Conservation (phyloP, 2,797 vertebrate species). For the Australoheros facetus region DNA sequence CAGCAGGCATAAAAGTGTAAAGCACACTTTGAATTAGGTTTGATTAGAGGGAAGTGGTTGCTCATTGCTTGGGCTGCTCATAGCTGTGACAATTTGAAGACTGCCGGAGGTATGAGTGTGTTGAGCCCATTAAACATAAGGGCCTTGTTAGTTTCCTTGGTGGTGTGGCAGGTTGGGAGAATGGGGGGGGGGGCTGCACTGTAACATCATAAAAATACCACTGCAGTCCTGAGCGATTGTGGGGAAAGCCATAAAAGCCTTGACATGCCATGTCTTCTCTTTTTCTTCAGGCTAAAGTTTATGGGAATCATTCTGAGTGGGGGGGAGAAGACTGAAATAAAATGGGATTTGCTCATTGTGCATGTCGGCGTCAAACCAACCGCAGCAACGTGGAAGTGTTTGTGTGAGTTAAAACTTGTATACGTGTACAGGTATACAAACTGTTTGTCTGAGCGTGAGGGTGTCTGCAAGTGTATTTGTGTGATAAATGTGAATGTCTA, state of each 20-base stretch:
- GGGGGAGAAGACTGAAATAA: slow-evolving; percentile 21
- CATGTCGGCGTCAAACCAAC: slow-evolving; percentile 31
- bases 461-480: not conserved
- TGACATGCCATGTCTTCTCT: slow-evolving; percentile 40
- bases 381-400: slow-evolving; percentile 5
- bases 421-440: not conserved
- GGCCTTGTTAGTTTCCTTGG: slow-evolving; percentile 63
- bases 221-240: slow-evolving; percentile 54
- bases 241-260: slow-evolving; percentile 51
- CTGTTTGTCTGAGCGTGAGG: not conserved
- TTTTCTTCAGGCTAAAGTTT: slow-evolving; percentile 45
- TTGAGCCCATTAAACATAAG: slow-evolving; percentile 72
- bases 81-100: slow-evolving; percentile 36
- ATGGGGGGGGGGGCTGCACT: slow-evolving; percentile 22
- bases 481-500: slow-evolving; percentile 19
- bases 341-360: slow-evolving; percentile 51
- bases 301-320: slow-evolving; percentile 35
- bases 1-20: slow-evolving; percentile 38
- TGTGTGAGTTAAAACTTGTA: slow-evolving; percentile 1
- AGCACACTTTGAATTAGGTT: slow-evolving; percentile 52
- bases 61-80: not conserved
- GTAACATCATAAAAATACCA: slow-evolving; percentile 58
- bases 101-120: slow-evolving; percentile 32
- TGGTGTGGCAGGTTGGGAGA: not conserved
- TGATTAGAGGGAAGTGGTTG: slow-evolving; percentile 56